A percentile compares a stretch with the other conserved stretches of the same genome.
Conservation (phyloP, 2,113 vertebrate genomes). For the Gobiocypris rarus region DNA sequence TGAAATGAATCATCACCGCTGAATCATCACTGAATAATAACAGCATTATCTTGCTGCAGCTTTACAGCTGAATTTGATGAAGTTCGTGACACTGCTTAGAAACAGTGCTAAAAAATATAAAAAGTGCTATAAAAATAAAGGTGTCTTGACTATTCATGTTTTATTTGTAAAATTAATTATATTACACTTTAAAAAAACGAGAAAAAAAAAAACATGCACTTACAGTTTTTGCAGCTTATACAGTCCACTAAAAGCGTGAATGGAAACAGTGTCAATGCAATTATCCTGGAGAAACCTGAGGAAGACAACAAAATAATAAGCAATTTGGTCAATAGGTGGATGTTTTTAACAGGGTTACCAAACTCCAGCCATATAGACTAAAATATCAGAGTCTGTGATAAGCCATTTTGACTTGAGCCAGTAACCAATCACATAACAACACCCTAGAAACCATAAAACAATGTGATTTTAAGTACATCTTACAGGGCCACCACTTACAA, state of each 20-base stretch:
- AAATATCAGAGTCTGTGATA: too few species aligned
- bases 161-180: background rate
- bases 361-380: too few species aligned
- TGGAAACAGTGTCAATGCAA: constrained; percentile 75
- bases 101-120: too few species aligned
- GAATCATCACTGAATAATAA: too few species aligned
- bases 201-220: constrained; percentile 62
- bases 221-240: constrained; percentile 76
- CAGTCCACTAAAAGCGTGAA: constrained; percentile 77
- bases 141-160: too few species aligned
- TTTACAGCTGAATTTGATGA: too few species aligned
- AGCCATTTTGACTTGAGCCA: too few species aligned
- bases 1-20: too few species aligned
- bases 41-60: too few species aligned
- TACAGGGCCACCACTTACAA: background rate
- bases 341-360: too few species aligned
- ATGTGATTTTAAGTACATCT: background rate
- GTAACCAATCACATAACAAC: background rate
- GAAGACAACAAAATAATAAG: constrained; percentile 13
- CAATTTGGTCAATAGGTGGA: background rate
- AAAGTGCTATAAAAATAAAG: too few species aligned
- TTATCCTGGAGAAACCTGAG: constrained; percentile 81
- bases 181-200: background rate
- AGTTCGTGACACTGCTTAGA: too few species aligned
- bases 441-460: background rate